Base-by-base conservation (phyloP, 2,113 vertebrate species). In the Uropsilus gracilis region DNA sequence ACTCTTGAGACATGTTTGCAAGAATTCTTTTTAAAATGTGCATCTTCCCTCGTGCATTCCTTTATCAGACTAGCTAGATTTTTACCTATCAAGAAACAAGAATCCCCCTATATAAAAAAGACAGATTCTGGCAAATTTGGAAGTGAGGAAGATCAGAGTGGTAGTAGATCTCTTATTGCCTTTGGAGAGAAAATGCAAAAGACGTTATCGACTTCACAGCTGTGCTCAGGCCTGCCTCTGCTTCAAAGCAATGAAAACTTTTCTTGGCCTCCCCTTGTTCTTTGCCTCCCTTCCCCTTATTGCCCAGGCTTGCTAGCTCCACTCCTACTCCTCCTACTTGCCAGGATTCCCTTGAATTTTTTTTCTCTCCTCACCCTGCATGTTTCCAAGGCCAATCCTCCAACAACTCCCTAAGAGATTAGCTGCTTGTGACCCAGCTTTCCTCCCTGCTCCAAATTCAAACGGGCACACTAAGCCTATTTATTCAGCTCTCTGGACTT, bases 21-120 rank as follows among this genome's bases (percentile, higher is more conserved):
- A 88, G 63, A 91, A 78, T 73, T 85, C 63, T 59, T 88, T 88
- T 10, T 26, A 88, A 77, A 89, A 59, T 55, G 8, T 48, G 18
- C 57, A 28, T 5, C 34, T 24, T 26, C 12, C 34, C 12, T 20
- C 30, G 18, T 48, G 34, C 32, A 59, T 59, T 63, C 63, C 57
- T 64, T 78, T 68, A 24, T 91, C 34, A 13, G 64, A 68, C 37
- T 30, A 53, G 26, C 66, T 55, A 42, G 59, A 81, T 80, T 73
- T 88, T 89, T 73, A 73, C 48, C 48, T 73, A 50, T 76, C 24
- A 22, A 66, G 42, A 50, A 80, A n/a, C 72, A 80, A 50, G 39
- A 18, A 42, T 20, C 18, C n/a, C n/a, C n/a, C n/a, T 20, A 18
- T 46, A 42, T 24, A 16, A 92, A 64, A 44, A 32, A 46, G n/a